These are phyloP conservation scores for Malthinus flaveolus DNA, from an alignment of 2,888 invertebrate species.

Conservation along the genomic window DNA sequence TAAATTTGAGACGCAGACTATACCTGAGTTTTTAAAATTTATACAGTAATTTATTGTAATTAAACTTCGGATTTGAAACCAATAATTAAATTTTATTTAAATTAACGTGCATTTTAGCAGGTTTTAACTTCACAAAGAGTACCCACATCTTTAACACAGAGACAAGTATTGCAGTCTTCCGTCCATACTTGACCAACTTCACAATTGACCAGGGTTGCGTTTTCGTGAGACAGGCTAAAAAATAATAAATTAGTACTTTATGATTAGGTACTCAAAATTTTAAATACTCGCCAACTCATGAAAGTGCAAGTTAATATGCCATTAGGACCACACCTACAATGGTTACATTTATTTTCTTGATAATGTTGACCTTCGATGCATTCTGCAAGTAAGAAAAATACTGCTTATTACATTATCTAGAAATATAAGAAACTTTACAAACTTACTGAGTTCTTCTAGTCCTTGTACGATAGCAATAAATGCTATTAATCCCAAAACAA, in stretches of 20 bases:
- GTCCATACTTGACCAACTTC: not conserved
- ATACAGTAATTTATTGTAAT: too few species aligned
- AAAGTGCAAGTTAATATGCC: not conserved
- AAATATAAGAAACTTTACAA: too few species aligned
- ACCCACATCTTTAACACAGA: not conserved
- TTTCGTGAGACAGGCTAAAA: not conserved
- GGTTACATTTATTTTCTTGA: conserved; percentile 9
- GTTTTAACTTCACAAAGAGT: not conserved
- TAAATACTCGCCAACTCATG: conserved; percentile 10
- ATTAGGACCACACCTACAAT: not conserved
- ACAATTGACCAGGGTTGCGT: not conserved
- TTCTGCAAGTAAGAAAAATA: not conserved
- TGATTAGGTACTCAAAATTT: too few species aligned
- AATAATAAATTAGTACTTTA: too few species aligned
- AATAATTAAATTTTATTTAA: too few species aligned
- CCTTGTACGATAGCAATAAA: not conserved
- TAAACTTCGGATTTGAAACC: too few species aligned
- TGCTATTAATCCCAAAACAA: not conserved
- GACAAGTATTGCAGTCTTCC: not conserved
- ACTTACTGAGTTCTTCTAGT: not conserved
- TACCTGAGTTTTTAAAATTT: too few species aligned
- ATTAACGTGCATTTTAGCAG: not conserved
- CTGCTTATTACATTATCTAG: too few species aligned
- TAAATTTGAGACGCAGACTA: too few species aligned
- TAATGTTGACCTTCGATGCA: not conserved